Evolutionary conservation across 2,113 vertebrate species (phyloP), one percentile per base, ranked within the genome.

Genomic region (Leuciscus idus): DNA sequence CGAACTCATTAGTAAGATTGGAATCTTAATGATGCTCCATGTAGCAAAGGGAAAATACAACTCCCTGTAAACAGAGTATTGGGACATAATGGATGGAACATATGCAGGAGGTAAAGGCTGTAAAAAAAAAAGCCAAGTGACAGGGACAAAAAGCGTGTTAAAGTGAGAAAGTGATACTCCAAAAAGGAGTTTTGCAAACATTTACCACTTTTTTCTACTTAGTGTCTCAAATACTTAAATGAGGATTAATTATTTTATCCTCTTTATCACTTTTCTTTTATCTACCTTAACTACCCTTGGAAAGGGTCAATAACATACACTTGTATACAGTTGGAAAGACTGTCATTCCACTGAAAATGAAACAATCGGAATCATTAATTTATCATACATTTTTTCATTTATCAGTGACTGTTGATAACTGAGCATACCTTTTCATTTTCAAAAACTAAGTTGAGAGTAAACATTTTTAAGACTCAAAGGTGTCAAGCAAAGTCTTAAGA

Each of bases 51-150:
- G 50, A 90, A 91, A 89, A 86, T 52, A 39, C 66, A 39, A 80
- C 52, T 86, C 52, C 76, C 55, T 81, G 84, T 78, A 61, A 88
- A 88, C 83, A 85, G 50, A 81, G 50, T 84, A 59, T 81, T 28
- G 39, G 36, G 30, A 85, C 86, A 88, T 88, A 89, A 89, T 90
- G 84, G 88, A 88, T 43, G 83, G 68, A 91, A 89, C 87, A 88
- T 80, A 84, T 87, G 76, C 89, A 87, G 87, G 26, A 66, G 9
- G 36, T n/a, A 39, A 26, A 79, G 80, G 75, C 84, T 82, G n/a
- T 33, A 59, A 81, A 43, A 52, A 73, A 76, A 79, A 76, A 15
- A 26, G 64, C 28, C 48, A 46, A 52, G 33, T 36, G 78, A 86
- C 17, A 76, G 26, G 52, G 46, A 82, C 26, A 52, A 19, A 50